A percentile compares a stretch with the other conserved stretches of the same genome.
These are phyloP conservation scores for Rousettus leschenaultii DNA, from an alignment of 2,113 vertebrate genomes.

Conservation along the genomic window DNA sequence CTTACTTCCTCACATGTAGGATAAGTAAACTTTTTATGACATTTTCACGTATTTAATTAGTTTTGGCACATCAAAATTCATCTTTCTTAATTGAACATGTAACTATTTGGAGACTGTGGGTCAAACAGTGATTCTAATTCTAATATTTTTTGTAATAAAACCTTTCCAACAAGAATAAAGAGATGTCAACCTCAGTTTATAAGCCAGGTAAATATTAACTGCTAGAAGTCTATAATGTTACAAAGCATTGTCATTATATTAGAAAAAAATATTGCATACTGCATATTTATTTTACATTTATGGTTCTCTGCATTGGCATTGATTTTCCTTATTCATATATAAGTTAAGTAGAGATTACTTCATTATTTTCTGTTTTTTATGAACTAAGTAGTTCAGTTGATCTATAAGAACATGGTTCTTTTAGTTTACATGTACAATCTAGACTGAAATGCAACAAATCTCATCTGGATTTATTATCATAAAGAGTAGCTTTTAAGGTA, in stretches of 20 bases:
- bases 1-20: slow-evolving; percentile 16
- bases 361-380: slow-evolving; percentile 13
- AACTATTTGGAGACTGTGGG: slow-evolving; percentile 52
- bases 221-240: slow-evolving; percentile 24
- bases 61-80: slow-evolving; percentile 35
- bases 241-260: neutral
- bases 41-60: slow-evolving; percentile 23
- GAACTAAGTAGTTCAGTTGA: neutral
- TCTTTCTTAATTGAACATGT: slow-evolving; percentile 45
- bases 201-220: slow-evolving; percentile 57
- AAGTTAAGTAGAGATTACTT: slow-evolving; percentile 9
- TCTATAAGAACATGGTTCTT: neutral
- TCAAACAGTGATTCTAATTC: slow-evolving; percentile 36
- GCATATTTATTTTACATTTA: slow-evolving; percentile 18
- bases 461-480: neutral
- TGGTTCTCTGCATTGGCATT: neutral
- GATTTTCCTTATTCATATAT: neutral
- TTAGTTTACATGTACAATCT: neutral
- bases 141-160: slow-evolving; percentile 54
- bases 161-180: slow-evolving; percentile 49
- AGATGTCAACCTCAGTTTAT: slow-evolving; percentile 43
- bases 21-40: slow-evolving; percentile 39
- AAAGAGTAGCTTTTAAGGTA: neutral
- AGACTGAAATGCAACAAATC: neutral
- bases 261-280: neutral